Conservation (phyloP, 53 echinoderm and acorn worm species). For the Henricia sp. region DNA sequence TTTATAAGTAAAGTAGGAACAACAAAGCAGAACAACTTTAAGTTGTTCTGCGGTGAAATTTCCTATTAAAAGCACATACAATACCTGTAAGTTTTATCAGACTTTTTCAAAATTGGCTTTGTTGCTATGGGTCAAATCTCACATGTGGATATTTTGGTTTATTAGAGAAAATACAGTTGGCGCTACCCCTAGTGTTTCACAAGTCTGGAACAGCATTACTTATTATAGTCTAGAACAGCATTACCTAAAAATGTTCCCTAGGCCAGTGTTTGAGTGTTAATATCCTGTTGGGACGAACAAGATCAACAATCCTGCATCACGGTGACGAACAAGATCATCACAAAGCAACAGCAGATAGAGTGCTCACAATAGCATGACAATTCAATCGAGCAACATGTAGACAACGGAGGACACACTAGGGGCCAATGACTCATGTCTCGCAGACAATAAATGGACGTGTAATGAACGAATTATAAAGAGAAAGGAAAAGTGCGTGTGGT, state of each 20-base stretch:
- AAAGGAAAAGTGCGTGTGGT: background rate
- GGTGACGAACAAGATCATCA: background rate
- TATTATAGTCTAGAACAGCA: too few relatives aligned
- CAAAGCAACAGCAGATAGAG: background rate
- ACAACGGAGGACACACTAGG: slow-evolving; percentile 17
- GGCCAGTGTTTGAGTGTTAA: slow-evolving; percentile 10
- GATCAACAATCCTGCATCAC: slow-evolving; percentile 21
- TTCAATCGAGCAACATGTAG: background rate
- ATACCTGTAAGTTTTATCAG: too few relatives aligned
- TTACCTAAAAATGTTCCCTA: too few relatives aligned
- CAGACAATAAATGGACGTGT: background rate
- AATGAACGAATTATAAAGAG: slow-evolving; percentile 30
- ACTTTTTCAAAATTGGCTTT: background rate
- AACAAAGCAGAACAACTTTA: too few relatives aligned
- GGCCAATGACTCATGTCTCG: slow-evolving; percentile 36
- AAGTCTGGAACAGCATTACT: too few relatives aligned
- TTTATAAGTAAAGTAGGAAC: too few relatives aligned
- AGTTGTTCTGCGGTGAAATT: too few relatives aligned
- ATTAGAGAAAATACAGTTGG: too few relatives aligned
- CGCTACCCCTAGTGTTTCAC: too few relatives aligned
- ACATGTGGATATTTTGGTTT: slow-evolving; percentile 11
- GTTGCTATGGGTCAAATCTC: background rate
- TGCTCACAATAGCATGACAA: slow-evolving; percentile 10
- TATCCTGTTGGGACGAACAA: slow-evolving; percentile 20
- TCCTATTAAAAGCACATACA: too few relatives aligned